phyloP scores from a whole-genome alignment of 2,113 vertebrate species.

The Cephalopholis sonnerati region DNA sequence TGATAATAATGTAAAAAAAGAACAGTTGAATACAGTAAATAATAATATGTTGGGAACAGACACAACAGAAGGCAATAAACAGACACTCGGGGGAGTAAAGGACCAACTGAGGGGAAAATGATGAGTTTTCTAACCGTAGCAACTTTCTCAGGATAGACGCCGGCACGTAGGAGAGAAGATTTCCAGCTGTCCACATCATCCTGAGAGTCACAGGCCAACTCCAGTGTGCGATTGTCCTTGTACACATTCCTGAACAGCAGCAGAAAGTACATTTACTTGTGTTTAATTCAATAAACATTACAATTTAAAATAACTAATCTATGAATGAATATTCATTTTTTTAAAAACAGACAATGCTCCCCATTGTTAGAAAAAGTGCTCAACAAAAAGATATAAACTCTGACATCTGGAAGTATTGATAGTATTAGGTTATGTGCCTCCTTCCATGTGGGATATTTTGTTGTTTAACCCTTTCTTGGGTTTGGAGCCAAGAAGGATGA shows the following conservation, averaged over 20 bases:
- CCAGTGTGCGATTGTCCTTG: constrained; percentile 97
- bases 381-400: constrained; percentile 3
- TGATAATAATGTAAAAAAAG: neutral
- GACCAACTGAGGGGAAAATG: neutral
- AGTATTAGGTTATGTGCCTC: constrained; percentile 14
- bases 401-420: constrained; percentile 50
- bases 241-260: constrained; percentile 91
- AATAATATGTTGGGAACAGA: neutral
- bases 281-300: neutral
- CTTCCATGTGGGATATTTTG: constrained; percentile 19
- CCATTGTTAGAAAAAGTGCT: neutral
- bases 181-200: constrained; percentile 99
- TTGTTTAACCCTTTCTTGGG: constrained; percentile 27
- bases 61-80: neutral
- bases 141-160: constrained; percentile 95
- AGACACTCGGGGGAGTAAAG: neutral
- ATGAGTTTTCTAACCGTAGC: constrained; percentile 83
- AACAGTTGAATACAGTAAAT: neutral
- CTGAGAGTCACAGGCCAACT: constrained; percentile 96
- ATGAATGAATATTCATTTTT: neutral
- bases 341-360: neutral
- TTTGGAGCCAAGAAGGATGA: neutral
- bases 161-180: constrained; percentile 94
- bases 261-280: no score
- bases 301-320: neutral